Evolutionary conservation across 2,888 invertebrate genomes (phyloP), one percentile per base, ranked within the genome.

Genomic region (Chloromyia formosa): DNA sequence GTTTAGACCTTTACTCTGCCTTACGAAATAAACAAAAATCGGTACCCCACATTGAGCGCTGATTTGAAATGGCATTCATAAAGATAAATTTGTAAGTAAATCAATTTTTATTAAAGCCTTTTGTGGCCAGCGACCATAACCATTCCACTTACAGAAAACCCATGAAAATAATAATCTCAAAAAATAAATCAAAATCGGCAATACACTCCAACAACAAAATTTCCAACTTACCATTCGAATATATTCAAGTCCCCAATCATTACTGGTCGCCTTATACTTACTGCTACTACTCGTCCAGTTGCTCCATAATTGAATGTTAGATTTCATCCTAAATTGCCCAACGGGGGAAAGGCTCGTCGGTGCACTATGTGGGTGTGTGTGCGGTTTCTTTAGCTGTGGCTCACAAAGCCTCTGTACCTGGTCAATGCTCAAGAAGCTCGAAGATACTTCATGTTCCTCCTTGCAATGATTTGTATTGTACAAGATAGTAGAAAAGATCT

Each of bases 401-500:
- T 3, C 12, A 49, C 16, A 49, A 49, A 49, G 12, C 12, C 16
- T n/a, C n/a, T n/a, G 49, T 49, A 12, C 10, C 14, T 3, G 16
- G 14, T n/a, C 12, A 49, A 20, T 56, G 56, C 16, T 56, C 16
- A 2, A 20, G 18, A 20, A 56, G 16, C 18, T 10, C 18, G 56
- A 56, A 56, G 56, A 56, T 56, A 56, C 22, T 56, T 12, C 10
- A 56, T 20, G 56, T 20, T 56, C 56, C 10, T 56, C 18, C 56
- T 10, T 18, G 10, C 56, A 16, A 20, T 56, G 56, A 56, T 56
- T 56, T 56, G 56, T 56, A 56, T 56, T 56, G 16, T 18, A 18
- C 18, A 16, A 56, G 56, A 56, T 56, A 56, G 16, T n/a, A 18
- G 7, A 18, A 16, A 16, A 12, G 14, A 53, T 53, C 10, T 7